Evolutionary conservation across 2,888 invertebrate genomes (phyloP), one percentile per base, ranked within the genome.

Genomic region (Stenoptilia bipunctidactyla): DNA sequence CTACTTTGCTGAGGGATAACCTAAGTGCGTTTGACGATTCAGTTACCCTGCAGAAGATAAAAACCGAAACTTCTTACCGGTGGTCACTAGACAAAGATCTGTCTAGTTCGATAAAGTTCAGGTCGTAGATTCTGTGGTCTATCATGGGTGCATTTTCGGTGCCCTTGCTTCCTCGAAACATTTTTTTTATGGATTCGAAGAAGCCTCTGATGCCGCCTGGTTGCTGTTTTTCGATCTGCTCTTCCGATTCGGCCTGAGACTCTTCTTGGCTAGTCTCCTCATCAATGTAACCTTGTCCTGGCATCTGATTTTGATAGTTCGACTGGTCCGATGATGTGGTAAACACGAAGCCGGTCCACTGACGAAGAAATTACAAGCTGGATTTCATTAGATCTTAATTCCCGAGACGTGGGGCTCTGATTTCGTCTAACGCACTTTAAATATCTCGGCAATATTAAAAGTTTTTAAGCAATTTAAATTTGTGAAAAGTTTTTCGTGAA

Each of bases 341-440:
- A 5, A 20, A 20, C 59, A 69, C 53, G 48, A 63, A 55, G 51
- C 63, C 66, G 46, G 47, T 64, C 70, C 67, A 62, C 82, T 80
- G 79, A 74, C 76, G 74, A 72, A 77, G 56, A 80, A 82, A 79
- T 74, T 61, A 79, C 71, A 80, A 67, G 70, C 80, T 80, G 72
- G 75, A 61, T 72, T 20, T 77, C 75, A 79, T 75, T 75, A 74
- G 74, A 70, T 67, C 61, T 68, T 71, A 55, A 60, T 60, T 62
- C 61, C 62, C 42, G 45, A 47, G 42, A 61, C 61, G 49, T 54
- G 58, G 62, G 72, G 68, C 70, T 71, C 71, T 70, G 68, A 72
- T 77, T 77, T 79, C 79, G 79, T 80, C 79, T 64, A 82, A 82
- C 82, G 82, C 82, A 82, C 80, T 73, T 61, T n/a, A 2, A 30